phyloP scores from a whole-genome alignment of 2,888 invertebrate genomes.

The Scaptomyza flava region DNA sequence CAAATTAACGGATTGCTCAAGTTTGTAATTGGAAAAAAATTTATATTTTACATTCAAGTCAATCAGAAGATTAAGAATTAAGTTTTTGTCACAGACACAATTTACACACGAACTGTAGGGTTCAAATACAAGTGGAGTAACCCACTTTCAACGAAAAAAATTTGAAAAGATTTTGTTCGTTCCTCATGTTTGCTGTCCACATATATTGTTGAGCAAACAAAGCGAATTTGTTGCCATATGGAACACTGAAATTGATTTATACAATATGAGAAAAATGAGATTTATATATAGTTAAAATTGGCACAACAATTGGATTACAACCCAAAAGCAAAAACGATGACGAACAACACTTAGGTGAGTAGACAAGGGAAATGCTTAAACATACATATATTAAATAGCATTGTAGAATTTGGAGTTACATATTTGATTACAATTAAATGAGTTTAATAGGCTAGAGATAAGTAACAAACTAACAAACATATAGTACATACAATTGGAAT shows the following conservation, averaged over 20 bases:
- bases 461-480: conserved; percentile 57
- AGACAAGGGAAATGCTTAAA: not conserved
- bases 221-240: conserved; percentile 56
- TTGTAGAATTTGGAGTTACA: conserved; percentile 18
- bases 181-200: conserved; percentile 43
- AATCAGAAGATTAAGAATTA: not conserved
- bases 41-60: not conserved
- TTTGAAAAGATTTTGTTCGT: conserved; percentile 18
- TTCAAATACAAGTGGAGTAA: not conserved
- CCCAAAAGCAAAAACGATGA: not conserved
- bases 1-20: not conserved
- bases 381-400: conserved; percentile 32
- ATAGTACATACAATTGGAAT: conserved; percentile 60
- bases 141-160: conserved; percentile 38
- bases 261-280: conserved; percentile 26
- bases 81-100: not conserved
- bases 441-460: conserved; percentile 61
- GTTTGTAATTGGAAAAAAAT: not conserved
- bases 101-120: not conserved
- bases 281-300: conserved; percentile 19
- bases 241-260: conserved; percentile 53
- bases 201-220: conserved; percentile 60
- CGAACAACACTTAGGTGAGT: conserved; percentile 1
- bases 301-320: conserved; percentile 36
- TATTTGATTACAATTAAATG: conserved; percentile 44